Conservation (phyloP, 1,140 invertebrate species). For the Brachionus paranguensis region DNA sequence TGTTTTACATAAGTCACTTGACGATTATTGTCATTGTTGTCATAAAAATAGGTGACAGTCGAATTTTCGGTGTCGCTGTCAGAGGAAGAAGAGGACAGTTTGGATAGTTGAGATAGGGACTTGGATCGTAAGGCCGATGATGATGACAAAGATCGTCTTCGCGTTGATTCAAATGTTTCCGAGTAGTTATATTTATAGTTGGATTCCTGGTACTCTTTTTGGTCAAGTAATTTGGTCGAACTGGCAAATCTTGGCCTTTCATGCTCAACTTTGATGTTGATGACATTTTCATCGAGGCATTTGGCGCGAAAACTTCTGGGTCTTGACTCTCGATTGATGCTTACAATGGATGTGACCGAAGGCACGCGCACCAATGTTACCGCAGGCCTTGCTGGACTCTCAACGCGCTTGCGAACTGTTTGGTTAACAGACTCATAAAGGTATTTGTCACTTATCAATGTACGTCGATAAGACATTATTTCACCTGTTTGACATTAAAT, state of each 20-base stretch:
- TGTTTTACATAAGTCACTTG: conserved; percentile 9
- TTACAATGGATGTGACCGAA: neutral
- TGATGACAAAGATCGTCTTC: neutral
- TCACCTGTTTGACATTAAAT: neutral
- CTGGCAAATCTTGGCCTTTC: neutral
- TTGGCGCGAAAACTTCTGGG: neutral
- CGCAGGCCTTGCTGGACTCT: neutral
- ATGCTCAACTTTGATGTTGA: conserved; percentile 8
- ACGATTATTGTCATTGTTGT: neutral
- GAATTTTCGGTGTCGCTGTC: neutral
- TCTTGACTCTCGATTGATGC: neutral
- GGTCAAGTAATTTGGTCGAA: neutral
- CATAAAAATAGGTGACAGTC: neutral
- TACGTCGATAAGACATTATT: conserved; percentile 6
- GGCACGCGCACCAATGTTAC: neutral
- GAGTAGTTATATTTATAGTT: neutral
- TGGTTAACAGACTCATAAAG: neutral
- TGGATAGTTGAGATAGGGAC: neutral
- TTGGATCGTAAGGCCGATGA: neutral
- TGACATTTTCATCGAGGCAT: neutral
- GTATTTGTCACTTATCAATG: neutral
- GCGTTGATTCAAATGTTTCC: neutral
- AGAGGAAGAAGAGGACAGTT: neutral
- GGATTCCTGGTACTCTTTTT: neutral
- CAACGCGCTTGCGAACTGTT: neutral